A percentile compares a stretch with the other conserved stretches of the same genome.
These are phyloP conservation scores for Melanostoma scalare DNA, from an alignment of 2,888 invertebrate genomes.

Conservation along the genomic window DNA sequence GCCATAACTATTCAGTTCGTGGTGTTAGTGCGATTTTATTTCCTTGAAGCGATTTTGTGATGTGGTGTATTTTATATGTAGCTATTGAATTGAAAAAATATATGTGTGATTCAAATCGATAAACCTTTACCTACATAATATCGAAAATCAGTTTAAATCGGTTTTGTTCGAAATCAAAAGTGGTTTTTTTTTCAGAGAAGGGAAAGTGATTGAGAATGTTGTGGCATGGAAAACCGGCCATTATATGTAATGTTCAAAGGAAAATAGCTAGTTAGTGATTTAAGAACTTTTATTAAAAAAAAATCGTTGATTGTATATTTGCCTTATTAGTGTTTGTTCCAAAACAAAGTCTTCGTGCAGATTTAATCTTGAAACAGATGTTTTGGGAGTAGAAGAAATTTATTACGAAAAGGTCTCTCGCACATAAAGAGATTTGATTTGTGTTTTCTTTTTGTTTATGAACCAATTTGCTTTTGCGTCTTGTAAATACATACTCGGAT, in stretches of 20 bases:
- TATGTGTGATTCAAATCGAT: slow-evolving; percentile 39
- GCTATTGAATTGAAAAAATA: slow-evolving; percentile 26
- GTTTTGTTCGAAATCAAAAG: slow-evolving; percentile 40
- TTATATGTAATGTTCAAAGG: slow-evolving; percentile 75
- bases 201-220: slow-evolving; percentile 54
- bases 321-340: no score
- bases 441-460: no score
- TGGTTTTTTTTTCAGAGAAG: background rate
- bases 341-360: no score
- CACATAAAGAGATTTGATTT: no score
- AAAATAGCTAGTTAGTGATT: background rate
- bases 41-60: slow-evolving; percentile 25
- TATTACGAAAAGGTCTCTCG: no score
- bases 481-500: no score
- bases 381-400: no score
- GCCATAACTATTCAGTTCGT: slow-evolving; percentile 47
- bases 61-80: slow-evolving; percentile 17
- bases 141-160: slow-evolving; percentile 39
- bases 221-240: slow-evolving; percentile 79
- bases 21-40: slow-evolving; percentile 27
- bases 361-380: no score
- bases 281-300: no score
- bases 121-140: slow-evolving; percentile 10
- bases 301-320: no score
- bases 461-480: no score